Conservation (phyloP, 2,888 invertebrate genomes). For the Sicus ferrugineus region DNA sequence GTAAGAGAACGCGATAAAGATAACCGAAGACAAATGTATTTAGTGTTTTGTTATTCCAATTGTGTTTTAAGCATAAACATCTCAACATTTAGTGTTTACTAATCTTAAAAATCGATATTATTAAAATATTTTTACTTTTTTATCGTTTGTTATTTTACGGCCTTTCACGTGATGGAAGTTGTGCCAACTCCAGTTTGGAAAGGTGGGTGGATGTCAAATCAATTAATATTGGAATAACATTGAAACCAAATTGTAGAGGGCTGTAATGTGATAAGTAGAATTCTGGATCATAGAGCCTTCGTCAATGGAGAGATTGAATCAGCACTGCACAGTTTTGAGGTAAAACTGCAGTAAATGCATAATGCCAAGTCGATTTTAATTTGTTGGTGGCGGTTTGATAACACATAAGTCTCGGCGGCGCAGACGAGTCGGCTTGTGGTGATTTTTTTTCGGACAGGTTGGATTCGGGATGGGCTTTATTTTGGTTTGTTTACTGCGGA, state of each 20-base stretch:
- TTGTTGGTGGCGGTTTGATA: neutral
- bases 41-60: no score
- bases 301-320: conserved; percentile 85
- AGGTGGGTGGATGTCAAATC: neutral
- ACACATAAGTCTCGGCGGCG: neutral
- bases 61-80: no score
- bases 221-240: neutral
- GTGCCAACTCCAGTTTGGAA: neutral
- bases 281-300: conserved; percentile 88
- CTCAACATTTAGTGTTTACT: no score
- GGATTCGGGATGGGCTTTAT: neutral
- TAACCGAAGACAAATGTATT: no score
- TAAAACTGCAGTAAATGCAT: conserved; percentile 62
- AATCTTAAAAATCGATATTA: no score
- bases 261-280: conserved; percentile 61
- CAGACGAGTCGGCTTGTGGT: neutral
- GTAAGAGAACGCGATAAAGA: no score
- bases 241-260: neutral
- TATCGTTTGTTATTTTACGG: no score
- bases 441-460: neutral
- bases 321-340: conserved; percentile 87
- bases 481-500: no score
- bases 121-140: no score
- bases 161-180: no score
- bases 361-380: neutral